Conservation (phyloP, 2,797 vertebrate species). For the Peromyscus nudipes region DNA sequence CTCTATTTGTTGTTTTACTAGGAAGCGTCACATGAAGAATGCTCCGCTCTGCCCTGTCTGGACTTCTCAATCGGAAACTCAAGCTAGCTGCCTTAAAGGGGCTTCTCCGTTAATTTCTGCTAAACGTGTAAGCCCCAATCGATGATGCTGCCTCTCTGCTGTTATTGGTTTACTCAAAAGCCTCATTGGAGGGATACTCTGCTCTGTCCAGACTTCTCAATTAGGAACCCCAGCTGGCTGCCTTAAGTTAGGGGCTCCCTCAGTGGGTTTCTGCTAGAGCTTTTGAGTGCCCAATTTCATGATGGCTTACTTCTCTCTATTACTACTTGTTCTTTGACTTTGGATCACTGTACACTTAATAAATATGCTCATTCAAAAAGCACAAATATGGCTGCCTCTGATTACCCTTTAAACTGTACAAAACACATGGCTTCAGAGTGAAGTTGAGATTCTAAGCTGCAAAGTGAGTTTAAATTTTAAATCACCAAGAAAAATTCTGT, state of each 20-base stretch:
- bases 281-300: not conserved
- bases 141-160: not conserved
- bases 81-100: not conserved
- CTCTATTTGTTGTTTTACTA: not conserved
- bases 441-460: not conserved
- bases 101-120: not conserved
- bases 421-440: not conserved
- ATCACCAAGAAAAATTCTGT: not conserved
- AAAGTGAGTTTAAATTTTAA: not conserved
- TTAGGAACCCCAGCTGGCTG: not conserved
- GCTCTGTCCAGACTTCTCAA: not conserved
- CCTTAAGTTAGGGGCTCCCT: not conserved
- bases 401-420: not conserved
- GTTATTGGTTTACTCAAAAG: not conserved
- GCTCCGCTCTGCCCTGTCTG: not conserved
- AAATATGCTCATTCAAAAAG: not conserved
- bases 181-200: not conserved
- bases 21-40: not conserved
- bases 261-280: not conserved
- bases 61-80: not conserved
- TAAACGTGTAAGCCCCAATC: not conserved
- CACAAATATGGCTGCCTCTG: not conserved
- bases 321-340: not conserved
- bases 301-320: not conserved
- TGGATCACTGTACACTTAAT: not conserved